Conservation (phyloP, 2,797 vertebrate species). For the Emydoidea blandingii region DNA sequence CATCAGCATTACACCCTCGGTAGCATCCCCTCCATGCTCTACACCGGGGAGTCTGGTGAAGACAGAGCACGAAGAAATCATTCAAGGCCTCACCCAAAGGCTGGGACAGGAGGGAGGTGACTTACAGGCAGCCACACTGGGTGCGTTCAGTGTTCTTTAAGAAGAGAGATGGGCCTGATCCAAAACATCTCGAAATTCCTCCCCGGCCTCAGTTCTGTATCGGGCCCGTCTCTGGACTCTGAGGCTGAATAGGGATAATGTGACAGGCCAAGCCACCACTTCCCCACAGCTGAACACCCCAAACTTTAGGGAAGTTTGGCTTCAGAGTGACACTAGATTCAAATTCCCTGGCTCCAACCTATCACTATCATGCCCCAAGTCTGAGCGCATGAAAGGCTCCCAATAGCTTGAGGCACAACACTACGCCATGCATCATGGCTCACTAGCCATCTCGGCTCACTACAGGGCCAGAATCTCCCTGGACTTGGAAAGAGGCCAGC, state of each 20-base stretch:
- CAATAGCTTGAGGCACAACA: too few relatives aligned
- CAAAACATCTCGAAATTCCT: neutral
- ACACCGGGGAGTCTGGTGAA: neutral
- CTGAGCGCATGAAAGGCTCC: too few relatives aligned
- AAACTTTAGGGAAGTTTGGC: neutral
- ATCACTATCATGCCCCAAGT: too few relatives aligned
- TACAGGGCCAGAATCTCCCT: neutral
- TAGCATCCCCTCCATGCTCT: neutral
- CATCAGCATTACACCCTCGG: too few relatives aligned
- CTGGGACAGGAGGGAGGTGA: neutral
- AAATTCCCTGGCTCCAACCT: neutral
- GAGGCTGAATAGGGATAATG: neutral
- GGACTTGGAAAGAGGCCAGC: neutral
- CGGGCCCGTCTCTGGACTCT: neutral
- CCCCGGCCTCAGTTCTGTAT: neutral
- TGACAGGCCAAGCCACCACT: neutral
- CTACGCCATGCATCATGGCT: too few relatives aligned
- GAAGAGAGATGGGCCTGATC: too few relatives aligned
- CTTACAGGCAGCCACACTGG: neutral
- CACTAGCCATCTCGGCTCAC: neutral
- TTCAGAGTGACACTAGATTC: neutral
- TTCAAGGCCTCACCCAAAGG: too few relatives aligned
- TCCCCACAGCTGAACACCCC: too few relatives aligned
- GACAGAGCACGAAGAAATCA: accelerated
- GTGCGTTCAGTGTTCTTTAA: too few relatives aligned